phyloP scores from a whole-genome alignment of 2,888 invertebrate genomes.

The Meghimatium bilineatum region DNA sequence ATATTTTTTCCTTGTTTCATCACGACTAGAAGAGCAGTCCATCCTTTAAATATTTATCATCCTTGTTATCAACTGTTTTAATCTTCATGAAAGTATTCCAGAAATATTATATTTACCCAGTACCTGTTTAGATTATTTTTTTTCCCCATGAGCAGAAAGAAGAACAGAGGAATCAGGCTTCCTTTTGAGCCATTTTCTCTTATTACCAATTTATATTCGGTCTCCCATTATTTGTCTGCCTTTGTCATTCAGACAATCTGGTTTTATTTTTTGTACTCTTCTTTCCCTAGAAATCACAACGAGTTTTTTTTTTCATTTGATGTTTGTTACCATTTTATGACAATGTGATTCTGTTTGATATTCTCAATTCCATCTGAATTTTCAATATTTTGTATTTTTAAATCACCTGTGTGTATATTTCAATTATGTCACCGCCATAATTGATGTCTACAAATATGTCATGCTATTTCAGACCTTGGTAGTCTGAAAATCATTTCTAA shows the following conservation, averaged over 20 bases:
- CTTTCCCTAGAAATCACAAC: constrained; percentile 49
- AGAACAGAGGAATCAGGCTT: constrained; percentile 63
- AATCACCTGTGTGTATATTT: constrained; percentile 26
- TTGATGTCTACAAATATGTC: background rate
- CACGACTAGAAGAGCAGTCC: constrained; percentile 25
- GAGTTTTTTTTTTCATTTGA: constrained; percentile 38
- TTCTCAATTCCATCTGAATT: constrained; percentile 48
- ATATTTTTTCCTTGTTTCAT: background rate
- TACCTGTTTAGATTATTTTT: constrained; percentile 55
- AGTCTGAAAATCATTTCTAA: background rate
- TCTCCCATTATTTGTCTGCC: constrained; percentile 57
- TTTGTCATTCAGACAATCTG: constrained; percentile 50
- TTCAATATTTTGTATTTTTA: constrained; percentile 43
- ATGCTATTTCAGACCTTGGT: background rate
- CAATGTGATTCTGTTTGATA: constrained; percentile 45
- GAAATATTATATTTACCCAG: constrained; percentile 61
- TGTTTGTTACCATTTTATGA: constrained; percentile 45
- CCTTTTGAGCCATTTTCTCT: constrained; percentile 74
- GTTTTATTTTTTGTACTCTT: constrained; percentile 41
- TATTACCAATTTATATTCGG: constrained; percentile 49
- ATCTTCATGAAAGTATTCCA: constrained; percentile 58
- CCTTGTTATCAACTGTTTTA: constrained; percentile 42
- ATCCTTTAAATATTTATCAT: constrained; percentile 54
- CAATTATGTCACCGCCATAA: background rate
- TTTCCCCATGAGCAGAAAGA: constrained; percentile 50